phyloP scores from a whole-genome alignment of 1,140 invertebrate genomes.

The Lasioglossum albipes region DNA sequence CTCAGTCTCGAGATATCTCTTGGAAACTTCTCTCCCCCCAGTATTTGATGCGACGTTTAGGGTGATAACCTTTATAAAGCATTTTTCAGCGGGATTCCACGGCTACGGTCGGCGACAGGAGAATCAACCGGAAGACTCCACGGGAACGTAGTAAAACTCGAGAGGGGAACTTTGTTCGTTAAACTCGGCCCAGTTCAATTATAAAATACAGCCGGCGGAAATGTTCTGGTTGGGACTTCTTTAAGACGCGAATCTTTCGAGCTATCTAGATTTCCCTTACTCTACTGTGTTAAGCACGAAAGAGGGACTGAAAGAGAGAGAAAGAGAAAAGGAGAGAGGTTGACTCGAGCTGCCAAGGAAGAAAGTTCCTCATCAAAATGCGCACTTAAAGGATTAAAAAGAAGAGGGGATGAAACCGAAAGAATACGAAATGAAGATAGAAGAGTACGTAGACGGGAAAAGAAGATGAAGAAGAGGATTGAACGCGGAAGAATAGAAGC shows the following conservation, averaged over 20 bases:
- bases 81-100: too few relatives aligned
- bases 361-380: slow-evolving; percentile 11
- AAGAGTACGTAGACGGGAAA: not conserved
- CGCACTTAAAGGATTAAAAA: slow-evolving; percentile 13
- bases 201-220: not conserved
- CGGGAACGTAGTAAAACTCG: not conserved
- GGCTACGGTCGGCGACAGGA: not conserved
- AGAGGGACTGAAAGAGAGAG: not conserved
- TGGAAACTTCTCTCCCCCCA: too few relatives aligned
- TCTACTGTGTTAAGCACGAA: not conserved
- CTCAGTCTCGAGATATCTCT: too few relatives aligned
- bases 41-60: too few relatives aligned
- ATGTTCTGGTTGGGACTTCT: not conserved
- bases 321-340: too few relatives aligned
- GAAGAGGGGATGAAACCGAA: not conserved
- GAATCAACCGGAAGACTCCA: not conserved
- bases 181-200: not conserved
- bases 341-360: too few relatives aligned
- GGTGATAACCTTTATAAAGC: too few relatives aligned
- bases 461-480: slow-evolving; percentile 8
- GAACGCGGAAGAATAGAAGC: not conserved
- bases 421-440: slow-evolving; percentile 19
- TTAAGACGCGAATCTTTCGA: not conserved
- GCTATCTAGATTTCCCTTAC: not conserved
- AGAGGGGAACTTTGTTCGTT: not conserved